Base-by-base conservation (phyloP, 2,888 invertebrate genomes). In the Megamerina dolium region DNA sequence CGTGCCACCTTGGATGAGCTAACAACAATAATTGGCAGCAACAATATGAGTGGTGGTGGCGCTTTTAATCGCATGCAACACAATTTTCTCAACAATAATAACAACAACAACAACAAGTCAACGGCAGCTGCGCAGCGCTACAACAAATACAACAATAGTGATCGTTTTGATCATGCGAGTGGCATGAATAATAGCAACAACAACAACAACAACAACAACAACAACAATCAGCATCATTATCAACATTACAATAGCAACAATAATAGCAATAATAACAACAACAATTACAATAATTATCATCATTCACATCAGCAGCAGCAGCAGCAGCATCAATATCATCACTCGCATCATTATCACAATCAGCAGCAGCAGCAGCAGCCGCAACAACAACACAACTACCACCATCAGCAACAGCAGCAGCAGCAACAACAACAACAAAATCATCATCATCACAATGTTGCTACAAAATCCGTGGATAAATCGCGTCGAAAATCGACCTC, bases 401-500 rank as follows among this genome's bases (percentile, higher is more conserved):
- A 46, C 2, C 43, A 46, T 10, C 40, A 41, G 3, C 39, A 38
- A 3, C 45, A 45, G 21, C 46, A 50, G 6, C 49, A 51, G 12
- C 27, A 41, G 1, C 44, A 48, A 14, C 45, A 51, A 17, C 46
- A 51, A 16, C 48, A 59, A 20, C 46, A 45, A n/a, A 45, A 61
- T 19, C 14, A 10, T 43, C n/a, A n/a, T n/a, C n/a, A n/a, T n/a
- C 33, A 14, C 45, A 46, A 32, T 43, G 20, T 34, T 49, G 30
- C 37, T 30, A 26, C 20, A 38, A 51, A 32, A 32, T 30, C 10
- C 20, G 50, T 13, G 42, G 66, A 68, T 38, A 65, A 66, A 49
- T 64, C 68, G 5, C 73, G 80, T 53, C 75, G 82, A 56, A 83
- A 81, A 72, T 84, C 82, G n/a, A 83, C 87, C 17, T 81, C 82